Evolutionary conservation across 2,888 invertebrate genomes (phyloP).

Genomic region (Sarcophaga rosellei): DNA sequence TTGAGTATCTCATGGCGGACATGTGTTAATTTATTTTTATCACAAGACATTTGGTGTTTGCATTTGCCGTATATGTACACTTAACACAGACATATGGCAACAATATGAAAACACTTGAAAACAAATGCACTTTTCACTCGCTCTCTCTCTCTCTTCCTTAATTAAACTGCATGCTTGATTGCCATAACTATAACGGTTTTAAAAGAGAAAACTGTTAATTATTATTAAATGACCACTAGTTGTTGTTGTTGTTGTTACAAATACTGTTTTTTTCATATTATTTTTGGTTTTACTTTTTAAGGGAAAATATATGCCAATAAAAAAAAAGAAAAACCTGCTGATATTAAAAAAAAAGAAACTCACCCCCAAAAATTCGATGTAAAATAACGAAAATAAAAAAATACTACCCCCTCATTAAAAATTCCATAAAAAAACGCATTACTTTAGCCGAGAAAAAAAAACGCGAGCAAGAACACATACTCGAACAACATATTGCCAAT

Average conservation of each 20-base stretch:
- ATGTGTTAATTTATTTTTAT: constrained; percentile 26
- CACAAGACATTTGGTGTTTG: constrained; percentile 16
- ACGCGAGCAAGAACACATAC: constrained; percentile 36
- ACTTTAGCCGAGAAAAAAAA: constrained; percentile 59
- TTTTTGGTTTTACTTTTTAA: not conserved
- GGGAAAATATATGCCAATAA: no score
- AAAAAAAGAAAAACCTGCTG: constrained; percentile 48
- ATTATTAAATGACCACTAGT: constrained; percentile 14
- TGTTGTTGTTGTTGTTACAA: not conserved
- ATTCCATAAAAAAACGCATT: constrained; percentile 63
- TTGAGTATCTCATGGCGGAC: not conserved
- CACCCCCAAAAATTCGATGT: constrained; percentile 53
- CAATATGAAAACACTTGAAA: constrained; percentile 49
- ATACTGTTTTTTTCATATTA: no score
- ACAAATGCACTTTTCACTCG: constrained; percentile 5
- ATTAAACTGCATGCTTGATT: not conserved
- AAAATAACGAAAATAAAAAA: constrained; percentile 47
- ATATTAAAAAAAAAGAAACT: constrained; percentile 43
- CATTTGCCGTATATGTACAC: constrained; percentile 24
- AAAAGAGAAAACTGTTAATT: not conserved
- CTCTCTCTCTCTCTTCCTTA: not conserved
- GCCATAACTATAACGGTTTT: not conserved
- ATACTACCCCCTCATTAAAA: constrained; percentile 62
- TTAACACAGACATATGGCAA: constrained; percentile 45
- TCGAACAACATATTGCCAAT: constrained; percentile 33